Evolutionary conservation across 2,797 vertebrate species (phyloP), one percentile per base, ranked within the genome.

Genomic region (Vireo griseus): DNA sequence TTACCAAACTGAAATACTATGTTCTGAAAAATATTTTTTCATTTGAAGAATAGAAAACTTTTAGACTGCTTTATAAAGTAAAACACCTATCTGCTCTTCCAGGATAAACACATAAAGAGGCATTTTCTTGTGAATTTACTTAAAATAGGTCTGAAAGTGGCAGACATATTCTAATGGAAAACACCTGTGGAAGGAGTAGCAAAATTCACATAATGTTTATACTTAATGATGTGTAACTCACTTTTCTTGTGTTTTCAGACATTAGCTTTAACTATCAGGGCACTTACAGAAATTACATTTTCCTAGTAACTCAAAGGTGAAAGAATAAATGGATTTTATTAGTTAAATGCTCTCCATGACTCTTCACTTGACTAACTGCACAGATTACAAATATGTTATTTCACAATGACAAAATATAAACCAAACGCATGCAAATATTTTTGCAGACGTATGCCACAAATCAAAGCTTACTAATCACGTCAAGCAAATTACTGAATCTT

Each of bases 141-240:
- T 96, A 93, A 96, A 95, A 96, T 76, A 92, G 84, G 52, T 66
- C 71, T 91, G 51, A 90, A 81, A 42, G 71, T 33, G 92, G 83
- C 74, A 93, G 94, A 95, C 91, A 84, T 72, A 93, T 87, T 91
- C 77, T 95, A 96, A 95, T 85, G 91, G 90, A 94, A 96, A 96
- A 90, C 83, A 94, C 74, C 80, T 93, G 95, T 58, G 47, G 69
- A 78, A 92, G 40, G 40, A 85, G 69, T 29, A 81, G 85, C 74
- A 59, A 86, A 94, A 95, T 66, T 62, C 93, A 79, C 74, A 83
- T 77, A 42, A 61, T 73, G 68, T 69, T 81, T 88, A 63, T 44
- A 80, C 39, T 93, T 77, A 88, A 88, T 83, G 82, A 67, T 57
- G 57, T 93, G 48, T 54, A 93, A 61, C 61, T 86, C 67, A 72